Evolutionary conservation across 92 coral and sea anemone species (phyloP).

Genomic region (Palythoa caribaeorum): DNA sequence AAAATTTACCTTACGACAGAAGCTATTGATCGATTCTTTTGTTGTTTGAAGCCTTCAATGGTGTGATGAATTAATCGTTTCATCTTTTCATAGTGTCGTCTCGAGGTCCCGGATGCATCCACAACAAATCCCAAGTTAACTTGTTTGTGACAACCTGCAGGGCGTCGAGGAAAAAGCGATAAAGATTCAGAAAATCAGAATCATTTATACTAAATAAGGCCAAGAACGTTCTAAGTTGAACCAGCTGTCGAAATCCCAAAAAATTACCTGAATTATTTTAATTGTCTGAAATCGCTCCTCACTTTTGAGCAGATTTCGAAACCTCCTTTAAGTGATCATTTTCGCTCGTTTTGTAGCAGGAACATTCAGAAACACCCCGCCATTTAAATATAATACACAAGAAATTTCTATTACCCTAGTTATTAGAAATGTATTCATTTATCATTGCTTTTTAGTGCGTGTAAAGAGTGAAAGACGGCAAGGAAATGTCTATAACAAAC

Average conservation of each 20-base stretch:
- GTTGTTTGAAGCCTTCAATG: conserved; percentile 31
- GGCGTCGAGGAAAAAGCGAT: not conserved
- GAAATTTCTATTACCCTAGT: no score
- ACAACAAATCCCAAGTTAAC: conserved; percentile 30
- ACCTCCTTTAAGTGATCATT: not conserved
- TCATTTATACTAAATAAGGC: no score
- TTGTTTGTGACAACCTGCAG: conserved; percentile 35
- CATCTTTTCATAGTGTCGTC: not conserved
- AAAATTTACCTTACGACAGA: conserved; percentile 12
- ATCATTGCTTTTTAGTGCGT: no score
- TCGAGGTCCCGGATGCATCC: conserved; percentile 39
- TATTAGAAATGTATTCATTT: no score
- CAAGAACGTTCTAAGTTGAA: not conserved
- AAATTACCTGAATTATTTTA: not conserved
- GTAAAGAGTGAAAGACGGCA: no score
- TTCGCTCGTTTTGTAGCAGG: no score
- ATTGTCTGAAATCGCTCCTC: not conserved
- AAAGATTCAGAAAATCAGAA: no score
- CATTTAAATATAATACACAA: no score
- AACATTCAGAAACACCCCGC: no score
- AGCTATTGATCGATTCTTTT: conserved; percentile 7
- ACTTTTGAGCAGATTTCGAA: not conserved
- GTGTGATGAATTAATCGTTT: conserved; percentile 20
- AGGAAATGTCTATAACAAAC: no score
- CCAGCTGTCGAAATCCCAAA: not conserved